Conservation (phyloP, 2,797 vertebrate genomes). For the Potorous gilbertii region DNA sequence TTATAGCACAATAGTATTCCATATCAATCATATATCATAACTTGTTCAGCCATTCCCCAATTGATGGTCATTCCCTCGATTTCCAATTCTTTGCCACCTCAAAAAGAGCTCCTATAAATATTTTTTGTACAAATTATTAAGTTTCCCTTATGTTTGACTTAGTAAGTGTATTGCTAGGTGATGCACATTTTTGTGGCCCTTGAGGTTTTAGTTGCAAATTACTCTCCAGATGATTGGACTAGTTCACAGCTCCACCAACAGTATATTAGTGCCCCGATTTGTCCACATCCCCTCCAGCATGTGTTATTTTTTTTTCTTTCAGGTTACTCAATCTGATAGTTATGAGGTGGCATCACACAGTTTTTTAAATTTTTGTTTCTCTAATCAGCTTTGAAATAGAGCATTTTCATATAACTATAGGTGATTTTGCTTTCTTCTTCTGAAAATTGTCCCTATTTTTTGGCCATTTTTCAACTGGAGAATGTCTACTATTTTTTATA, state of each 20-base stretch:
- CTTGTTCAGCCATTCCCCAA: not conserved
- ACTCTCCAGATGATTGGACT: not conserved
- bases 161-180: not conserved
- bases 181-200: not conserved
- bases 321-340: no score
- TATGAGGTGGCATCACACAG: no score
- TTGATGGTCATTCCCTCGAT: not conserved
- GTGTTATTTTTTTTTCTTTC: no score
- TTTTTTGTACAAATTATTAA: not conserved
- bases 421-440: no score
- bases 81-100: not conserved
- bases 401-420: no score
- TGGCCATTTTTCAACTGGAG: no score
- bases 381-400: no score
- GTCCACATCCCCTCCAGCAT: no score
- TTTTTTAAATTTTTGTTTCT: no score
- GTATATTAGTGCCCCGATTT: not conserved
- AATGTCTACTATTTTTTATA: no score
- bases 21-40: not conserved
- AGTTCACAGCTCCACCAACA: not conserved
- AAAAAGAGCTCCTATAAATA: not conserved
- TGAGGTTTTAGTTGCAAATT: not conserved
- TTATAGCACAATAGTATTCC: not conserved
- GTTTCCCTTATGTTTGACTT: not conserved
- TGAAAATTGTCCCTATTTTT: no score